These are phyloP conservation scores for Melanchra persicariae DNA, from an alignment of 2,888 invertebrate species.

Conservation along the genomic window DNA sequence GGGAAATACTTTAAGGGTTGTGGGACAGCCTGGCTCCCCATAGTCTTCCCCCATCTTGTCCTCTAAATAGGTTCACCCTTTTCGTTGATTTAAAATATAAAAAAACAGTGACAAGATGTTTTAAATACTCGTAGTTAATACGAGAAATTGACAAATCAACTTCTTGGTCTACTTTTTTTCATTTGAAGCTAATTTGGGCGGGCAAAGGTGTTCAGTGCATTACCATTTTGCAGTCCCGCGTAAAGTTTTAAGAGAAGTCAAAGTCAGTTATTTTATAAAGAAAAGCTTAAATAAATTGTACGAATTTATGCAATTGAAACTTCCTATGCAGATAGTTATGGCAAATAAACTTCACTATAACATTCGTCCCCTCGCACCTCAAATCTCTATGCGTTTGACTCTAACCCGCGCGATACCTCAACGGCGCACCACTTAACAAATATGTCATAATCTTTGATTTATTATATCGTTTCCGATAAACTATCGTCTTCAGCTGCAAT, in stretches of 20 bases:
- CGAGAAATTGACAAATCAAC: not conserved
- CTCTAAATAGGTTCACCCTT: not conserved
- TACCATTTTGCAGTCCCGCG: too few species aligned
- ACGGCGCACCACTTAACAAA: constrained; percentile 31
- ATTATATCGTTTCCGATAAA: constrained; percentile 29
- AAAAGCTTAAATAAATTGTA: too few species aligned
- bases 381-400: not conserved
- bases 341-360: too few species aligned
- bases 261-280: too few species aligned
- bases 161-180: not conserved
- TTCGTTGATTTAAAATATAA: not conserved
- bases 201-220: not conserved
- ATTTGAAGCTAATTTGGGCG: not conserved
- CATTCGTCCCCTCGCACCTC: not conserved
- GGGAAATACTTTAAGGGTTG: constrained; percentile 63
- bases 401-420: not conserved
- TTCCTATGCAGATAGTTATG: too few species aligned
- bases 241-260: not conserved
- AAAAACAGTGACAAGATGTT: not conserved
- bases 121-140: too few species aligned
- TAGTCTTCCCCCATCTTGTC: constrained; percentile 14
- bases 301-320: too few species aligned
- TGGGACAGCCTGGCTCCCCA: constrained; percentile 56
- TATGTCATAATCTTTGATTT: constrained; percentile 53
- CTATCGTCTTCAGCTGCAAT: constrained; percentile 36